A percentile compares a stretch with the other conserved stretches of the same genome.
Conservation (phyloP, 1,140 invertebrate genomes). For the Anagrus nilaparvatae region DNA sequence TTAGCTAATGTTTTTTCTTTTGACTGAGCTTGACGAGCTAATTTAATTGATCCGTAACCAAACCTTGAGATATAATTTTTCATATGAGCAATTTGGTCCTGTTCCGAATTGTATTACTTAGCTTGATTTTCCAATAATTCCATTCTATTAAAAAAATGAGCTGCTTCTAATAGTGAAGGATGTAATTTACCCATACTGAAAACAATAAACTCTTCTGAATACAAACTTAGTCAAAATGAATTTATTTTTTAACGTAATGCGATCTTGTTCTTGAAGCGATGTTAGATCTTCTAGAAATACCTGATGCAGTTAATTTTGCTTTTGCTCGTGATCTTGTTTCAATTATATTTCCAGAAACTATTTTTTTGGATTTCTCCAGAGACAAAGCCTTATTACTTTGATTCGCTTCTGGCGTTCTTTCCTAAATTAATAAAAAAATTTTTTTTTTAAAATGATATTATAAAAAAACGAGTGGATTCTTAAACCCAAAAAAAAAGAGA, state of each 20-base stretch:
- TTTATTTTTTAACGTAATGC: background rate
- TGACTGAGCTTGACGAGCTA: slow-evolving; percentile 96
- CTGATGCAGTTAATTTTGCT: no score
- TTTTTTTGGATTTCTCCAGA: no score
- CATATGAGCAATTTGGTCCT: slow-evolving; percentile 99
- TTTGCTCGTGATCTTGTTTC: no score
- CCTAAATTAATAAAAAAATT: no score
- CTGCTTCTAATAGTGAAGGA: no score
- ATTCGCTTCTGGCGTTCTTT: no score
- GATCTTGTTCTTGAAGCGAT: background rate
- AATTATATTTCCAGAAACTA: no score
- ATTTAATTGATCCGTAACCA: slow-evolving; percentile 97
- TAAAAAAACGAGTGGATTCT: no score
- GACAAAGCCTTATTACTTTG: no score
- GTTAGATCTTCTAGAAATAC: no score
- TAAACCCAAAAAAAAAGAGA: no score
- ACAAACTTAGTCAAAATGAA: background rate
- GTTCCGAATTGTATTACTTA: slow-evolving; percentile 99
- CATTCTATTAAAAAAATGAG: slow-evolving; percentile 45
- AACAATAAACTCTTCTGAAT: background rate
- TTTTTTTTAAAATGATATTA: no score
- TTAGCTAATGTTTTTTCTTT: slow-evolving; percentile 99
- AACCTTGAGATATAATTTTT: slow-evolving; percentile 99
- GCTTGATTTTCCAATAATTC: slow-evolving; percentile 97
- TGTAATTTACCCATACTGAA: background rate